These are phyloP conservation scores for Piliocolobus tephrosceles DNA, from an alignment of 2,113 vertebrate genomes.

Conservation along the genomic window DNA sequence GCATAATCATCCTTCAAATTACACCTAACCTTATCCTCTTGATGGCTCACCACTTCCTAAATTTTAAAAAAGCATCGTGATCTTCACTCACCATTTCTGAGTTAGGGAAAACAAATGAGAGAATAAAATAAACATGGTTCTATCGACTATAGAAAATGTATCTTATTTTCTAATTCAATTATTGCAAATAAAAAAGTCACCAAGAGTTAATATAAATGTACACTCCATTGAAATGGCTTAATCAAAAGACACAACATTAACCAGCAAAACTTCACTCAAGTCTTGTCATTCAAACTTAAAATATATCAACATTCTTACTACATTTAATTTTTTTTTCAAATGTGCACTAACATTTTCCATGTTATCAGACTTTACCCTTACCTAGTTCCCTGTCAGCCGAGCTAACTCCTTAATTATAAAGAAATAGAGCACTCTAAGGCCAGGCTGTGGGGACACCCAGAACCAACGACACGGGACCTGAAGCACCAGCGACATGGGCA, in stretches of 20 bases:
- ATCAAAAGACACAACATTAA: not conserved
- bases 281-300: not conserved
- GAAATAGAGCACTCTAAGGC: not conserved
- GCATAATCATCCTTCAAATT: fast-evolving
- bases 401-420: not conserved
- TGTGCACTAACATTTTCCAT: not conserved
- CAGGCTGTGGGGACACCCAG: not conserved
- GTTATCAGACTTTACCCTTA: not conserved
- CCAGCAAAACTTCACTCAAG: not conserved
- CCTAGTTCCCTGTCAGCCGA: not conserved
- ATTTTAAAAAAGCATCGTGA: too few species aligned
- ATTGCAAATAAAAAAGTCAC: not conserved
- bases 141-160: fast-evolving
- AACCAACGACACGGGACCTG: fast-evolving
- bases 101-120: not conserved
- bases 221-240: not conserved
- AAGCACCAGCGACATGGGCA: fast-evolving
- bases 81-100: fast-evolving
- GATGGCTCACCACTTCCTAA: fast-evolving
- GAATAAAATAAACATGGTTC: fast-evolving
- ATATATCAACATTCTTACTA: not conserved
- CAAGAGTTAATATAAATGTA: fast-evolving
- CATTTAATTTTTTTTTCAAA: not conserved
- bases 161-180: not conserved
- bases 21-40: not conserved